Base-by-base conservation (phyloP, 2,113 vertebrate genomes). In the Eurypyga helias region DNA sequence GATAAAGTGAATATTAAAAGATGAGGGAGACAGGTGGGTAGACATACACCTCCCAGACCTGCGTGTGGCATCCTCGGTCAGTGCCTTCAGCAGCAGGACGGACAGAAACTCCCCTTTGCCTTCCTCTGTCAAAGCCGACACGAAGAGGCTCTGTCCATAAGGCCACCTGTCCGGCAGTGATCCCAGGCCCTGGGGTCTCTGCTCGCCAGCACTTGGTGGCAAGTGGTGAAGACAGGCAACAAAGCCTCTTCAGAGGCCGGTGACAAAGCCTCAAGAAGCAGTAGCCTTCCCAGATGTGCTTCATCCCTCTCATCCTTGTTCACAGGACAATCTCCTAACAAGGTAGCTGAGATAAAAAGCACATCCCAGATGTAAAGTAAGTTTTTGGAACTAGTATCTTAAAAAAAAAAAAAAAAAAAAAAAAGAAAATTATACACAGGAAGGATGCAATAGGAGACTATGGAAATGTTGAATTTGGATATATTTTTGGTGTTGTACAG, bases 51-150 rank as follows among this genome's bases (percentile, higher is more conserved):
- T n/a, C 16, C 13, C 75, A 51, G 28, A 15, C 23, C 54, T 3
- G 1, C 4, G 13, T 5, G 0, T 28, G 48, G 38, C 64, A 41
- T 18, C 67, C 54, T 31, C 34, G 9, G 69, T 2, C 45, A 0
- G 24, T 7, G 25, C 45, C 38, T 19, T 36, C 24, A 3, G 48
- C 46, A 28, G 57, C 33, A 23, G 3, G 6, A 19, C 4, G 5
- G 72, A 6, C 28, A 23, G 48, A 55, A 41, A 17, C 33, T 20
- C 17, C 0, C 25, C 57, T 29, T 38, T 19, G 1, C 33, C 17
- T 1, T 24, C 24, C 29, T 17, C 20, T 4, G 16, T 16, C 4
- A 1, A 43, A 43, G 29, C 24, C 6, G 13, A 5, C 19, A 2
- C 1, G 9, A 19, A 17, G 67, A 12, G 6, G 34, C 33, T 66